phyloP scores from a whole-genome alignment of 2,888 invertebrate species.

The Terebella lapidaria region DNA sequence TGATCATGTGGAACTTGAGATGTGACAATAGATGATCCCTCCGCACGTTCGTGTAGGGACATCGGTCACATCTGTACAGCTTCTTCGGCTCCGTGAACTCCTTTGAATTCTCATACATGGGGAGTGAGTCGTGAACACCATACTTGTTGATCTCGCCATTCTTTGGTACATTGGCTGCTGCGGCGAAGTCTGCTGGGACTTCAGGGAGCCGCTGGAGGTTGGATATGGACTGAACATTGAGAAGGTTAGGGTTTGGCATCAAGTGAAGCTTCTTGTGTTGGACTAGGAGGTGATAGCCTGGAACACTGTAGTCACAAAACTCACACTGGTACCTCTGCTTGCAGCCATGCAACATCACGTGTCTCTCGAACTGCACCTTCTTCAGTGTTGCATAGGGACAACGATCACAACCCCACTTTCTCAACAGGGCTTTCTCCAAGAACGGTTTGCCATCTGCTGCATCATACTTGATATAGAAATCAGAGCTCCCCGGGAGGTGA shows the following conservation, averaged over 20 bases:
- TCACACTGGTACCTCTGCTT: conserved; percentile 78
- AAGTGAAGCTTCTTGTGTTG: conserved; percentile 76
- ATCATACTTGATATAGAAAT: conserved; percentile 20
- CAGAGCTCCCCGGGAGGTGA: conserved; percentile 9
- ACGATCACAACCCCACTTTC: conserved; percentile 59
- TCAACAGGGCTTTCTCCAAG: conserved; percentile 66
- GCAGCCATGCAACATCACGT: conserved; percentile 75
- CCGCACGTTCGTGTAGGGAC: conserved; percentile 74
- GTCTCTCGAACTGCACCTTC: conserved; percentile 75
- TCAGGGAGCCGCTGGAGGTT: conserved; percentile 50
- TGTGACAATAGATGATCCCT: conserved; percentile 72
- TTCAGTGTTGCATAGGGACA: conserved; percentile 86
- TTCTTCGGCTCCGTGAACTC: conserved; percentile 60
- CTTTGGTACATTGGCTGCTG: conserved; percentile 38
- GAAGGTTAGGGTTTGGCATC: conserved; percentile 45
- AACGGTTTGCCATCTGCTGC: conserved; percentile 61
- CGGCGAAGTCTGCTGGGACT: conserved; percentile 58
- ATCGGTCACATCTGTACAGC: conserved; percentile 67
- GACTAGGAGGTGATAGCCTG: conserved; percentile 76
- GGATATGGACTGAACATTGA: conserved; percentile 44
- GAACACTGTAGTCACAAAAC: conserved; percentile 72
- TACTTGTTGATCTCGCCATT: conserved; percentile 55
- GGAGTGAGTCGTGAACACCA: conserved; percentile 38
- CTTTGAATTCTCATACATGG: conserved; percentile 40
- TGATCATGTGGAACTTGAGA: conserved; percentile 67